Evolutionary conservation across 2,113 vertebrate species (phyloP), one percentile per base, ranked within the genome.

Genomic region (Trogon surrucura): DNA sequence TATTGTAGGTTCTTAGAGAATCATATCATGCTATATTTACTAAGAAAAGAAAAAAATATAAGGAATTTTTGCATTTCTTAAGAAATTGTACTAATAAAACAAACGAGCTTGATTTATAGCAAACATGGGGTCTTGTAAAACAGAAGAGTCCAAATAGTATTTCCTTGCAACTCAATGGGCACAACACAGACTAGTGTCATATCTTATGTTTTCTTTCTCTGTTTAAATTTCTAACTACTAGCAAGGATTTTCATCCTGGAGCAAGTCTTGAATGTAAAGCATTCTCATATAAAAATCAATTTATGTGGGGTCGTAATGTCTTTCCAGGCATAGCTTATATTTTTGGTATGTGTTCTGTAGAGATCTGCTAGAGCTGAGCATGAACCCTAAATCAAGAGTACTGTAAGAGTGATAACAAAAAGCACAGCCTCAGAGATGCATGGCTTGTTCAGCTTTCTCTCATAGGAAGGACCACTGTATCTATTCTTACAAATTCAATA

Each of bases 201-300:
- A 22, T 13, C 36, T 81, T 13, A 2, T 51, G 16, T 70, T 94
- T 93, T 80, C 78, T 57, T 73, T 60, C 47, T 74, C 34, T 57
- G 32, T 72, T 89, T 88, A 70, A 80, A 80, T 75, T 90, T 80
- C 56, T 50, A 50, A 18, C 62, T 77, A 10, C 19, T 36, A 67
- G 30, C 45, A 79, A 71, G 30, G 60, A 80, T 80, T 90, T 95
- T 93, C 69, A 81, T 93, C 21, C 45, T 60, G 34, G 58, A 73
- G 26, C 62, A 88, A 91, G 57, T 22, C 19, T 85, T 83, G 89
- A 96, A 94, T 92, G 74, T 78, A 83, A 94, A 96, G 56, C 11
- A 51, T 65, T 51, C 41, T 72, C 23, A 77, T 67, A 62, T 45
- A 84, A 57, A 78, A 88, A 93, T 6, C 36, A 94, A 78, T 88